These are phyloP conservation scores for Halyomorpha halys DNA, from an alignment of 1,140 invertebrate genomes.

Conservation along the genomic window DNA sequence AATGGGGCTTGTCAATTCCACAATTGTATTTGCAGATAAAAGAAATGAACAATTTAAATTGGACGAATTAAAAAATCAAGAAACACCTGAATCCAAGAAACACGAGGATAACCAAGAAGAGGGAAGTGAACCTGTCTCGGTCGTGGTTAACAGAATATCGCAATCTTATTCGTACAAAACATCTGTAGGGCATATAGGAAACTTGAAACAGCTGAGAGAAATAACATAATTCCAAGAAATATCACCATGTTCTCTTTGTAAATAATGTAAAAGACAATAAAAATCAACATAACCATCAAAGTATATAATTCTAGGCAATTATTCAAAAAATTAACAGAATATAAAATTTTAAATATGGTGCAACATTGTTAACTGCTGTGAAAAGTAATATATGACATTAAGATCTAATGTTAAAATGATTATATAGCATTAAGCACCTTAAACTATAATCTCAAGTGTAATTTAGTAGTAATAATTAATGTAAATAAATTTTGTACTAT, in stretches of 20 bases:
- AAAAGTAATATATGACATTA: no score
- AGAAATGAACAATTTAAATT: slow-evolving; percentile 1
- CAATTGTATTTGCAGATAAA: neutral
- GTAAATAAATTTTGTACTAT: slow-evolving; percentile 10
- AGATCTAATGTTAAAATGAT: no score
- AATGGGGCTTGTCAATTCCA: slow-evolving; percentile 15
- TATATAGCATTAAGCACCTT: no score
- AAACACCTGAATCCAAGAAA: neutral
- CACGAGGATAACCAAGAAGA: slow-evolving; percentile 15
- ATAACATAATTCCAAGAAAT: neutral
- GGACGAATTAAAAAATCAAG: neutral
- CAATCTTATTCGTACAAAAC: slow-evolving; percentile 28
- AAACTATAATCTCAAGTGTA: neutral
- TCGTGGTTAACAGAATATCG: slow-evolving; percentile 28
- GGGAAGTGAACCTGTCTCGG: slow-evolving; percentile 23
- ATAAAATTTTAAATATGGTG: no score
- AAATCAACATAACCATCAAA: no score
- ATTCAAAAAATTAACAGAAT: no score
- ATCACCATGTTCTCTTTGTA: no score
- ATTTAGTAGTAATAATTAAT: neutral
- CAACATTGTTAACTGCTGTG: no score
- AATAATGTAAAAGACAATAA: no score
- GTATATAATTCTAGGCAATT: no score
- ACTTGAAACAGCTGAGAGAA: slow-evolving; percentile 11
- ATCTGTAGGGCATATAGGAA: slow-evolving; percentile 22